Conservation (phyloP, 2,113 vertebrate genomes). For the Dendropsophus ebraccatus region DNA sequence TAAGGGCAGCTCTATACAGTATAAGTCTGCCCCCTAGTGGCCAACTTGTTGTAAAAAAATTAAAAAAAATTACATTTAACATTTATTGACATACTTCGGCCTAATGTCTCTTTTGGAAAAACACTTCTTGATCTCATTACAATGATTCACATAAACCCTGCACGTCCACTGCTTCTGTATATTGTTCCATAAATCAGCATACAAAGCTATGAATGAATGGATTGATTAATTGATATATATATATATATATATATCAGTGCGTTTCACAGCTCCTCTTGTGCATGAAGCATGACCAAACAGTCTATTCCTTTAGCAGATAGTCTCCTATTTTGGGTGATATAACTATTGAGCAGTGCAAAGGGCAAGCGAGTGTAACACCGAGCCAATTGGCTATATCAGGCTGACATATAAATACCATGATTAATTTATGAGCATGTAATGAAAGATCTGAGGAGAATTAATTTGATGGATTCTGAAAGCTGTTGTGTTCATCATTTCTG, state of each 20-base stretch:
- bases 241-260: conserved; percentile 15
- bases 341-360: conserved; percentile 31
- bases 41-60: too few relatives aligned
- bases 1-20: too few relatives aligned
- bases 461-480: conserved; percentile 53
- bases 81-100: too few relatives aligned
- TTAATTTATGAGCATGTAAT: conserved; percentile 55
- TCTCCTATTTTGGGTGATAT: conserved; percentile 37
- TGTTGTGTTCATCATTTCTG: conserved; percentile 52
- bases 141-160: too few relatives aligned
- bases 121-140: too few relatives aligned
- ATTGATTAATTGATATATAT: conserved; percentile 34
- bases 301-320: background rate
- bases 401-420: conserved; percentile 56
- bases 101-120: too few relatives aligned
- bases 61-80: too few relatives aligned
- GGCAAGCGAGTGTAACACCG: background rate
- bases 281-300: conserved; percentile 24
- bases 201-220: conserved; percentile 14
- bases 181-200: background rate
- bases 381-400: conserved; percentile 49
- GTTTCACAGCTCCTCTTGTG: conserved; percentile 14
- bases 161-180: background rate
- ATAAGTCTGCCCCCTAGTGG: too few relatives aligned
- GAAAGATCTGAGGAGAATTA: conserved; percentile 49